Conservation (phyloP, 2,113 vertebrate species). For the Anarrhichthys ocellatus region DNA sequence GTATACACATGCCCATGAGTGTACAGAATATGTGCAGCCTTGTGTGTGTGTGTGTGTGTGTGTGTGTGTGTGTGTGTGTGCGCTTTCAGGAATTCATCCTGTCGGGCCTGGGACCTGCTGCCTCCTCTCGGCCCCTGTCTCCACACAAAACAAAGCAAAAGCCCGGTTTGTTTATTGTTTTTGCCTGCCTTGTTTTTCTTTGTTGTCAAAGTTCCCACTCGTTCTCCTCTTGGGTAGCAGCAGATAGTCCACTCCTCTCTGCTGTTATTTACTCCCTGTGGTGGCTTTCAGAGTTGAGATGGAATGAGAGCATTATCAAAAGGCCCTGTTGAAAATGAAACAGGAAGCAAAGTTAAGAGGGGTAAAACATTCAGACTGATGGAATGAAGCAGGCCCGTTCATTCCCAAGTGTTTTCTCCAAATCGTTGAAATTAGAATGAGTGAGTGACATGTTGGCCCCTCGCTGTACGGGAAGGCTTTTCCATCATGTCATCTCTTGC, state of each 20-base stretch:
- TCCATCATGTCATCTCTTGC: constrained; percentile 22
- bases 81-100: constrained; percentile 45
- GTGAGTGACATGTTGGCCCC: constrained; percentile 36
- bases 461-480: constrained; percentile 20
- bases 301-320: constrained; percentile 51
- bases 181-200: constrained; percentile 61
- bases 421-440: constrained; percentile 35
- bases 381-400: constrained; percentile 29
- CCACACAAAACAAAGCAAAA: constrained; percentile 53
- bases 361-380: constrained; percentile 41
- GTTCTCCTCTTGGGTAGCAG: constrained; percentile 28
- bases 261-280: constrained; percentile 50
- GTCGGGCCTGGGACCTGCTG: constrained; percentile 44
- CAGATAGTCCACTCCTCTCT: constrained; percentile 7
- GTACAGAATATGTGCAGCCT: neutral
- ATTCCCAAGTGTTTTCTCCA: constrained; percentile 35
- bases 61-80: constrained; percentile 14
- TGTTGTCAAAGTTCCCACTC: constrained; percentile 57
- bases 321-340: neutral
- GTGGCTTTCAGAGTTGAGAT: constrained; percentile 48
- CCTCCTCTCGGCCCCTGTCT: constrained; percentile 35
- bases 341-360: constrained; percentile 11
- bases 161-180: constrained; percentile 57
- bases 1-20: neutral
- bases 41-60: neutral